phyloP scores from a whole-genome alignment of 2,888 invertebrate species.

The Metallyticus violacea region DNA sequence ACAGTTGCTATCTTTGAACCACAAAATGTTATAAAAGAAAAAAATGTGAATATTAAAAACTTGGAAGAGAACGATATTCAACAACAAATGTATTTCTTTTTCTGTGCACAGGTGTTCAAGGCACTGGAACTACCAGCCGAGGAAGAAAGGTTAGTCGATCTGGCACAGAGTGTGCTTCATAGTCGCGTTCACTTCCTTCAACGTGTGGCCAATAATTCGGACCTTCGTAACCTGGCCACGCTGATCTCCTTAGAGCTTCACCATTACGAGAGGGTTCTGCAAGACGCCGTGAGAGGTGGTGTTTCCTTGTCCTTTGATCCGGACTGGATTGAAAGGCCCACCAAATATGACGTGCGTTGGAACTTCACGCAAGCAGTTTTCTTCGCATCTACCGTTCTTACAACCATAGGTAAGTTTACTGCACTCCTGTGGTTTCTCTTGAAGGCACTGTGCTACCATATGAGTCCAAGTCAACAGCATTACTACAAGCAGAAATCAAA shows the following conservation, averaged over 20 bases:
- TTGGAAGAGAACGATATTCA: too few relatives aligned
- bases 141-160: constrained; percentile 56
- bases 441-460: too few relatives aligned
- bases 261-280: constrained; percentile 54
- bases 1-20: too few relatives aligned
- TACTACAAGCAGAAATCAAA: too few relatives aligned
- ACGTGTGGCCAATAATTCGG: constrained; percentile 59
- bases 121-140: constrained; percentile 77
- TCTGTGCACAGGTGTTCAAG: constrained; percentile 60
- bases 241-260: constrained; percentile 41
- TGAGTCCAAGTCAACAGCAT: too few relatives aligned
- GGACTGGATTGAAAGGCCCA: background rate
- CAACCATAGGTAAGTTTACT: constrained; percentile 81
- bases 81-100: background rate
- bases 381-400: constrained; percentile 86
- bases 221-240: constrained; percentile 36
- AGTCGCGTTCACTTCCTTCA: constrained; percentile 59
- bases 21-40: too few relatives aligned
- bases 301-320: constrained; percentile 46
- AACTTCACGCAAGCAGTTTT: constrained; percentile 80
- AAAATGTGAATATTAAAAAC: too few relatives aligned
- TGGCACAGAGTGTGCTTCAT: constrained; percentile 46
- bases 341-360: constrained; percentile 52
- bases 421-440: too few relatives aligned
- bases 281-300: constrained; percentile 70